A percentile compares a stretch with the other conserved stretches of the same genome.
Evolutionary conservation across 2,113 vertebrate species (phyloP).

Genomic region (Salminus brasiliensis): DNA sequence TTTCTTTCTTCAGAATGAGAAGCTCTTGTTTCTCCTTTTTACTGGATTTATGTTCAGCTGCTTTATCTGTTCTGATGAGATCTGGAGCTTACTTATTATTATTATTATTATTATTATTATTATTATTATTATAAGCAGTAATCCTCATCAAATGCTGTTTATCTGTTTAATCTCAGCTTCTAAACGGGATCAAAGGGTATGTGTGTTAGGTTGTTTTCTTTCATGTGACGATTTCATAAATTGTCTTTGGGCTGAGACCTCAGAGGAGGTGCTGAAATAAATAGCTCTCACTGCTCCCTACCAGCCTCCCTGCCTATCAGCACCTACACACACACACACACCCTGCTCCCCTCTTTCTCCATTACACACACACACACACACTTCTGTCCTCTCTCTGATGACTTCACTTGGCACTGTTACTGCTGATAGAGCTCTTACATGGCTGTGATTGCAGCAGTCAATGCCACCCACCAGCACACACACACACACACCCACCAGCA

Average conservation of each 20-base stretch:
- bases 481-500: not conserved
- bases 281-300: not conserved
- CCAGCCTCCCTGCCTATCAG: not conserved
- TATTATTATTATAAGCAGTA: too few relatives aligned
- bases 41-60: too few relatives aligned
- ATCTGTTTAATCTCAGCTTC: too few relatives aligned
- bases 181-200: not conserved
- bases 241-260: not conserved
- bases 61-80: too few relatives aligned
- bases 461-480: not conserved
- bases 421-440: not conserved
- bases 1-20: too few relatives aligned
- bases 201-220: constrained; percentile 28
- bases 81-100: too few relatives aligned
- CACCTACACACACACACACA: not conserved
- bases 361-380: constrained; percentile 11
- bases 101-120: too few relatives aligned
- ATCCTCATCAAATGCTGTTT: too few relatives aligned
- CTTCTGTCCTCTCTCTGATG: not conserved
- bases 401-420: not conserved
- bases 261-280: constrained; percentile 34
- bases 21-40: too few relatives aligned
- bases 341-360: not conserved
- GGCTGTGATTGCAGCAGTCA: constrained; percentile 12
- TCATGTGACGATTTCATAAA: constrained; percentile 26